Conservation (phyloP, 2,113 vertebrate genomes). For the Heliornis fulica region DNA sequence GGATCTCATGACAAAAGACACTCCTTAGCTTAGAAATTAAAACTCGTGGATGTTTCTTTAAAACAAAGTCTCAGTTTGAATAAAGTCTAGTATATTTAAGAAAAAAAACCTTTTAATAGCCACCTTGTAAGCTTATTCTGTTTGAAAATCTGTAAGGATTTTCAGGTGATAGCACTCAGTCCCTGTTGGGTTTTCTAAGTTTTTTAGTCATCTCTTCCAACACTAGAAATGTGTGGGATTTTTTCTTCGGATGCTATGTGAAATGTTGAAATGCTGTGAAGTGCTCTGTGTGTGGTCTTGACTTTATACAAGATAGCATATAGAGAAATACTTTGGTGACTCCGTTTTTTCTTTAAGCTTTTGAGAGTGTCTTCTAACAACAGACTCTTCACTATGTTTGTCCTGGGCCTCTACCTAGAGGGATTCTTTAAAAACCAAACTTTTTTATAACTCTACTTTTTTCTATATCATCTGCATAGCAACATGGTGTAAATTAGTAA, state of each 20-base stretch:
- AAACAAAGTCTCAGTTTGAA: not conserved
- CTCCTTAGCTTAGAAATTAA: not conserved
- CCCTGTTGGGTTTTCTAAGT: not conserved
- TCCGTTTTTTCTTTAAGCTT: not conserved
- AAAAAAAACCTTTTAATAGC: not conserved
- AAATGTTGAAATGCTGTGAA: too few species aligned
- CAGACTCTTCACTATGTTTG: not conserved
- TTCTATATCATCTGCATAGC: not conserved
- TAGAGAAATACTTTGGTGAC: not conserved
- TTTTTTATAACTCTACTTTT: not conserved
- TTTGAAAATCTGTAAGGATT: not conserved
- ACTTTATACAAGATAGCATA: not conserved
- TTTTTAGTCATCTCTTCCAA: not conserved
- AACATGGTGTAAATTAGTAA: not conserved
- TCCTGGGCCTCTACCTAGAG: not conserved
- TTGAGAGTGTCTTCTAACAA: not conserved
- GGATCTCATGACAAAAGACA: not conserved
- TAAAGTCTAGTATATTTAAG: not conserved
- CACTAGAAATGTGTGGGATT: too few species aligned
- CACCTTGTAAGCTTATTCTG: not conserved
- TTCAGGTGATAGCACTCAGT: not conserved
- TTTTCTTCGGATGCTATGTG: not conserved
- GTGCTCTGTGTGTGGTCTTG: not conserved
- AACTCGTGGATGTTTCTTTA: accelerated
- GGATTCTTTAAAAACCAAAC: not conserved